A percentile compares a stretch with the other conserved stretches of the same genome.
These are phyloP conservation scores for Hemiscyllium ocellatum DNA, from an alignment of 2,113 vertebrate species.

Conservation along the genomic window DNA sequence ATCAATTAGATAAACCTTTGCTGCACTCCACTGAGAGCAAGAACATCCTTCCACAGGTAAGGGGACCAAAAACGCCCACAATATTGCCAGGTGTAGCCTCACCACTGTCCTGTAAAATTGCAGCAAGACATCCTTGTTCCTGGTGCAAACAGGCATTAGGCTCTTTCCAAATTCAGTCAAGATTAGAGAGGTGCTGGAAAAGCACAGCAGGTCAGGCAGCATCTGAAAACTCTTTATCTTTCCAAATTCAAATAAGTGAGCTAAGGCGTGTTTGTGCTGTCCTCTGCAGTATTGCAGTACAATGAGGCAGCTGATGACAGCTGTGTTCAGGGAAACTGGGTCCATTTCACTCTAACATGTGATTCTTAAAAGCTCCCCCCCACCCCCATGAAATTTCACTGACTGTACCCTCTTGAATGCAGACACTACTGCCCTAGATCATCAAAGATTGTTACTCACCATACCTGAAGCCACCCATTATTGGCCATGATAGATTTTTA, in stretches of 20 bases:
- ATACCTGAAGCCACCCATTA: no score
- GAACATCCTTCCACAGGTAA: no score
- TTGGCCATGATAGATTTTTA: no score
- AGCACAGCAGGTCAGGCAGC: no score
- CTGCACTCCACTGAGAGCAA: no score
- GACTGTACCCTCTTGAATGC: background rate
- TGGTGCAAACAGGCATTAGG: no score
- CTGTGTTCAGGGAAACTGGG: background rate
- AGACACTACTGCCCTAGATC: background rate
- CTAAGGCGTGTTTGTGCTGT: background rate
- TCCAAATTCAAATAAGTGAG: background rate
- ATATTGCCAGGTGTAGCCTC: no score
- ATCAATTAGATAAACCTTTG: no score
- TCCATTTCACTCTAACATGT: background rate
- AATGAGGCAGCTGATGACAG: background rate
- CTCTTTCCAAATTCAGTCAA: background rate
- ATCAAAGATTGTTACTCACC: background rate
- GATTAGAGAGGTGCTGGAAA: no score
- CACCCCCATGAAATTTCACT: background rate
- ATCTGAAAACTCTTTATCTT: background rate
- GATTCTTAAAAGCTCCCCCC: background rate
- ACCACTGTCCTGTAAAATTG: no score
- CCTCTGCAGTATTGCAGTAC: background rate
- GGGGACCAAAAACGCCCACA: no score
- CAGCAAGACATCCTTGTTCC: no score